Base-by-base conservation (phyloP, 2,113 vertebrate genomes). In the Seriola rivoliana region DNA sequence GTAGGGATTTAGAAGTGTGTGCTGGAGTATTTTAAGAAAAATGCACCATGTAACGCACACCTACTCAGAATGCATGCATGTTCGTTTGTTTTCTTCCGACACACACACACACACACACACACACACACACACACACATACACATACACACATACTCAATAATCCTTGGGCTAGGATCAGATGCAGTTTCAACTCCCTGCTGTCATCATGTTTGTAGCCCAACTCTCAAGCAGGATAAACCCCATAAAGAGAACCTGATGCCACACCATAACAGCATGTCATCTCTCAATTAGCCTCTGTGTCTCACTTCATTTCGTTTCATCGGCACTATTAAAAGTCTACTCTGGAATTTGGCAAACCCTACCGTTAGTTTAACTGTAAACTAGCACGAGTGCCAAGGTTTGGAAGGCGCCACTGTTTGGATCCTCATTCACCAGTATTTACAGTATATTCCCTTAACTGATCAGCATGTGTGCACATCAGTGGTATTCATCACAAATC, bases 11-110 rank as follows among this genome's bases (percentile, higher is more conserved):
- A 68, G 10, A 12, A 71, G 76, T 69, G 54, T 72, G 64, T 65
- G 63, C 23, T 36, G 38, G 46, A 52, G 66, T 81, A 84, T 87
- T 84, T 90, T 42, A 64, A 75, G 73, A 58, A 55, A 74, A 54
- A 66, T 14, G 8, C 40, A 40, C 21, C 21, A 5, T 60, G 12
- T 44, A 48, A n/a, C 21, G 48, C 13, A 38, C 17, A 38, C 1
- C 46, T 69, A 11, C 62, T 70, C 7, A n/a, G 25, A 62, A 57
- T 59, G 36, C 25, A n/a, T 60, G 34, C 1, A 16, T 17, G 25
- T 55, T 34, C 0, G 10, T 64, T 70, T 58, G 52, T 63, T 42
- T 63, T 50, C 9, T 11, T 44, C 42, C 0, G 0, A 10, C 13
- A 73, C 63, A 55, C 23, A 11, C 23, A 32, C 5, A 23, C 55